Conservation (phyloP, 2,888 invertebrate species). For the Xylophagus ater region DNA sequence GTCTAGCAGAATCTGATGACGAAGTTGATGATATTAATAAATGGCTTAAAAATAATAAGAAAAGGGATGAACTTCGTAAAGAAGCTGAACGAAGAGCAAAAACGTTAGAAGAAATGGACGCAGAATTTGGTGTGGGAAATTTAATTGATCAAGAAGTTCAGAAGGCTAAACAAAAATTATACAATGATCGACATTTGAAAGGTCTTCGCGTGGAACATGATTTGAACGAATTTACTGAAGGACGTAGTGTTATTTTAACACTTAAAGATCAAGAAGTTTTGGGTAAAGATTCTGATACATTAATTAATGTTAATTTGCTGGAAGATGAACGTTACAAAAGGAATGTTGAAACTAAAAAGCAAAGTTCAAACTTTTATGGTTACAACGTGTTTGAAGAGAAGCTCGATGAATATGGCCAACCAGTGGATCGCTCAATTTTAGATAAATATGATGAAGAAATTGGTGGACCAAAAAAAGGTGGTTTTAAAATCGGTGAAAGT, state of each 20-base stretch:
- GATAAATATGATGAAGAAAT: constrained; percentile 94
- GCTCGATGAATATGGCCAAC: constrained; percentile 55
- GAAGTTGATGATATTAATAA: constrained; percentile 61
- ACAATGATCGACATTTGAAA: constrained; percentile 57
- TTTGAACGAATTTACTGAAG: constrained; percentile 57
- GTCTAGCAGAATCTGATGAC: constrained; percentile 56
- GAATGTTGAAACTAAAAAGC: constrained; percentile 74
- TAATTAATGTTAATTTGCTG: constrained; percentile 83
- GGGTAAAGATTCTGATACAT: constrained; percentile 75
- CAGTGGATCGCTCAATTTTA: constrained; percentile 56
- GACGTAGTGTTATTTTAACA: constrained; percentile 77
- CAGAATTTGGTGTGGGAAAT: constrained; percentile 80
- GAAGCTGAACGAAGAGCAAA: constrained; percentile 79
- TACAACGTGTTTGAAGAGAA: constrained; percentile 73
- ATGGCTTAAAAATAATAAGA: constrained; percentile 78
- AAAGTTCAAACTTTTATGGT: constrained; percentile 72
- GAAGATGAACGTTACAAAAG: constrained; percentile 76
- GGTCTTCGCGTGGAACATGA: constrained; percentile 84
- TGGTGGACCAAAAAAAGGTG: constrained; percentile 54
- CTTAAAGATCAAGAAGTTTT: constrained; percentile 86
- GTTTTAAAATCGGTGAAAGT: constrained; percentile 68
- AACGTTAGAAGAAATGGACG: constrained; percentile 88
- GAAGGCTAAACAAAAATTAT: constrained; percentile 47
- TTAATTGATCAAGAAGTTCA: constrained; percentile 68
- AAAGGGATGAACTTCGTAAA: constrained; percentile 63